Base-by-base conservation (phyloP, 2,113 vertebrate genomes). In the Caranx ignobilis region DNA sequence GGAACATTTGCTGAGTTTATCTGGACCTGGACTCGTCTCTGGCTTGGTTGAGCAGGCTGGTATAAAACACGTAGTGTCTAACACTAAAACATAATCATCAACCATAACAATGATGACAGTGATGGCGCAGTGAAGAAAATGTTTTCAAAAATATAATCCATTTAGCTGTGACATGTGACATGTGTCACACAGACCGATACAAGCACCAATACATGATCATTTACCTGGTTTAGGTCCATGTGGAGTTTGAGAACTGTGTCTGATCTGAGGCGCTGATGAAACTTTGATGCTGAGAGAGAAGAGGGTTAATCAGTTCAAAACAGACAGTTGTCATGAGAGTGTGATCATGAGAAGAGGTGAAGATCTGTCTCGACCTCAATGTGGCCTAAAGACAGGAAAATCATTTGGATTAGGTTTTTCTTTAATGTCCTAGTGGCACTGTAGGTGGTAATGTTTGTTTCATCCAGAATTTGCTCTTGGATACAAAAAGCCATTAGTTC, bases 141-240 rank as follows among this genome's bases (percentile, higher is more conserved):
- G 34, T 57, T 34, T 16, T 16, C 2, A 13, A 59, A 59, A 11
- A 54, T 26, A 21, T 26, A 21, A 21, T n/a, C 10, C 21, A 54
- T n/a, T 1, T 18, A 8, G 1, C 5, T 16, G 13, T 47, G 45
- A 26, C 26, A n/a, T 62, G 60, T 4, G 13, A 0, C 6, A 9
- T 21, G 9, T 57, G 31, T 26, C 16, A 47, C 3, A 21, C 7
- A 77, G 0, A 52, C 5, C 18, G 63, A 63, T 4, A 62, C 5
- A 47, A 32, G n/a, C 52, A 54, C 19, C 6, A 34, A 15, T 10
- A 43, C 5, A 34, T 16, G 48, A 34, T 0, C 11, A 21, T 65
- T 84, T 79, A 94, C 93, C 93, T 67, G 81, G 52, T 67, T 91
- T 89, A 1, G 76, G 87, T 81, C 62, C 79, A 26, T 31, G 74